Conservation (phyloP, 2,113 vertebrate species). For the Antechinus flavipes region DNA sequence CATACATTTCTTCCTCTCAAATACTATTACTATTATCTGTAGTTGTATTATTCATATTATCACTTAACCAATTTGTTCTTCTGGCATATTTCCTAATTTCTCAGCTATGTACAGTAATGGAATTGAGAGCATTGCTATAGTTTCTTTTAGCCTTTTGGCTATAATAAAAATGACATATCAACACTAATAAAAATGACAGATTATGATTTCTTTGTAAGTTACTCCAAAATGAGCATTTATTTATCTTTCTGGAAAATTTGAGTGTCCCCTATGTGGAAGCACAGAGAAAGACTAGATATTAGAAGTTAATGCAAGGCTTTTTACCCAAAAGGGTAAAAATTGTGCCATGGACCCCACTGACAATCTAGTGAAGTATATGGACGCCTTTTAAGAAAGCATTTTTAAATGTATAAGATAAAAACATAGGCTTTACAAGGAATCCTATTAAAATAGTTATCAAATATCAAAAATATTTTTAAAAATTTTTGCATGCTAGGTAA, state of each 20-base stretch:
- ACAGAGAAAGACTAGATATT: neutral
- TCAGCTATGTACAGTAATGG: neutral
- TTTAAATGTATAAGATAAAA: neutral
- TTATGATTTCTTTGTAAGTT: neutral
- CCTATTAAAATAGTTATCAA: neutral
- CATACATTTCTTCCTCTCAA: neutral
- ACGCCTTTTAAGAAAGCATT: neutral
- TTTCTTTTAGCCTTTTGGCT: neutral
- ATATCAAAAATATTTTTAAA: neutral
- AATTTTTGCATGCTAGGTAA: neutral
- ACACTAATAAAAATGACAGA: neutral
- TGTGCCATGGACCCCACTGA: neutral
- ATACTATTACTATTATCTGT: neutral
- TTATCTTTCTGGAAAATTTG: neutral
- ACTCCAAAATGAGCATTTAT: neutral
- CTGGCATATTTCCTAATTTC: neutral
- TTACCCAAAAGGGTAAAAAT: neutral
- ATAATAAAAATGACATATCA: neutral
- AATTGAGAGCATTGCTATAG: neutral
- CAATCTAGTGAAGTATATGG: neutral
- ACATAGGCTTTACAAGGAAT: neutral
- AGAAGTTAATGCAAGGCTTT: neutral
- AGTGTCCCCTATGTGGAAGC: neutral
- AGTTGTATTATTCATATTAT: neutral
- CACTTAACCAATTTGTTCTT: neutral